Base-by-base conservation (phyloP, 2,888 invertebrate species). In the Drosophila demipolita region DNA sequence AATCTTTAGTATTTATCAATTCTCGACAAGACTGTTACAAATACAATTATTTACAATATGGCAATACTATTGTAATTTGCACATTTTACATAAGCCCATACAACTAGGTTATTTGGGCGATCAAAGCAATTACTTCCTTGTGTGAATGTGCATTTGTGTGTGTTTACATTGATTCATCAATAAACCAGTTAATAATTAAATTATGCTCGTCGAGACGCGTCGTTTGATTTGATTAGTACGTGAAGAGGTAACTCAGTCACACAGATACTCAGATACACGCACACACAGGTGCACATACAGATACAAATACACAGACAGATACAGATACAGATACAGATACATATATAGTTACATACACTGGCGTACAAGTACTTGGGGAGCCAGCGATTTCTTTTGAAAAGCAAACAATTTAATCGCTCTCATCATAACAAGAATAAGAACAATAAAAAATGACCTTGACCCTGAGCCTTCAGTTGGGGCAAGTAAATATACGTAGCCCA, bases 141-240 rank as follows among this genome's bases (percentile, higher is more conserved):
- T 12, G 20, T 26, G 26, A 1, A 2, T 15, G 15, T 23, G 23
- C n/a, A n/a, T n/a, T n/a, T 60, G 40, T 42, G 48, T 45, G 45
- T 42, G 20, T 55, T 55, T 73, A 74, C 53, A 69, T 23, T 69
- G 53, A 59, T 70, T 66, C 42, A 58, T 42, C 45, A 63, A 63
- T 57, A 62, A 59, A 58, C 40, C 52, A 57, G 65, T 53, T 66
- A 71, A 75, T 71, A 78, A 66, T 62, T 65, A 65, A 42, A 77
- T 45, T 55, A 26, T 57, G 65, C 29, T 58, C 64, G 29, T 36
- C 68, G 86, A 86, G 82, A 86, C 87, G 80, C 83, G 83, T 83
- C 87, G 82, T 73, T 83, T 75, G 67, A 52, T 65, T 73, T 83
- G 74, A 82, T 83, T 86, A 77, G 80, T 83, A 86, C 82, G 84